Base-by-base conservation (phyloP, 2,797 vertebrate species). In the Dendrocincla fuliginosa region DNA sequence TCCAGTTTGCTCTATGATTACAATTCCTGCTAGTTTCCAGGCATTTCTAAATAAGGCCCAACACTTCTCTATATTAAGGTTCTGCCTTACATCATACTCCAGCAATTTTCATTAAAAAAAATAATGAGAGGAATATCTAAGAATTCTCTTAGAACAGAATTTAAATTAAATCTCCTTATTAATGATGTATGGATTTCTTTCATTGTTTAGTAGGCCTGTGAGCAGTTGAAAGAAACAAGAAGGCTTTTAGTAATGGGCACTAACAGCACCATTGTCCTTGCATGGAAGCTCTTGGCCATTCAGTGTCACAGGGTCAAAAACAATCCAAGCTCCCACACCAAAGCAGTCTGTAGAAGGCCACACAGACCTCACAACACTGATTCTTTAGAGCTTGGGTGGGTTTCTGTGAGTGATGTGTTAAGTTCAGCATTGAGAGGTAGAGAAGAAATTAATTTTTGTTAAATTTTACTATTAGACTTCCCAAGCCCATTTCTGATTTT, bases 161-260 rank as follows among this genome's bases (percentile, higher is more conserved):
- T 96, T 88, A 95, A 96, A 96, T 93, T 79, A 90, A 94, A 95
- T 82, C 87, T 95, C 94, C 91, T 95, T 96, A 94, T 97, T 96
- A 95, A 90, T 94, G 96, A 93, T 94, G 94, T 93, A 93, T 96
- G 93, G 89, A 90, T 96, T 96, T 96, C 93, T 95, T 95, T 96
- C 95, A 93, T 96, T 96, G 94, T 91, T 96, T 90, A 92, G 87
- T 80, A 87, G 91, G 91, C 61, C 83, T 94, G 77, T 44, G 87
- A 94, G 77, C 77, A 79, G 93, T 88, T 96, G 95, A 97, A 97
- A 97, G 95, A 95, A 96, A 96, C 92, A 96, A 96, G 95, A 93
- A 93, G 77, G 89, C 92, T 91, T 95, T 97, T 94, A 94, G 91
- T 91, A 96, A 94, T 82, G 91, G 92, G 91, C 87, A 97, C 95